Evolutionary conservation across 2,113 vertebrate genomes (phyloP).

Genomic region (Setophaga coronata): DNA sequence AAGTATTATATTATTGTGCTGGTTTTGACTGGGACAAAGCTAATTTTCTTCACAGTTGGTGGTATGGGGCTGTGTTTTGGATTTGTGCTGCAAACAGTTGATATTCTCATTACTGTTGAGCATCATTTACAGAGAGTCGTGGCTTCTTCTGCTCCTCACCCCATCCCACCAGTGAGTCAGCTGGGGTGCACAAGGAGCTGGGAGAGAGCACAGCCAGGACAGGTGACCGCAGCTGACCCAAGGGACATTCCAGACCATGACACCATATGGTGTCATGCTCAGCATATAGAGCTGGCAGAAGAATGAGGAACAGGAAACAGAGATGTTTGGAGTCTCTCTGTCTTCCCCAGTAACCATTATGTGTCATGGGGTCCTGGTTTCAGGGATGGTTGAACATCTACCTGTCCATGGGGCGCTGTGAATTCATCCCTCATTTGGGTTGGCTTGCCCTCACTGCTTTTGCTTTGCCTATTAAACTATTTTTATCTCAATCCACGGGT

Average conservation of each 20-base stretch:
- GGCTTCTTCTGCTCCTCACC: background rate
- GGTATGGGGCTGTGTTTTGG: background rate
- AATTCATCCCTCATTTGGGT: background rate
- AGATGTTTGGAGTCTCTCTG: background rate
- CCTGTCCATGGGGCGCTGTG: no score
- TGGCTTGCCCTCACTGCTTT: background rate
- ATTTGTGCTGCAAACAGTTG: background rate
- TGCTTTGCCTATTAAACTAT: background rate
- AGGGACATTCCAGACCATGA: background rate
- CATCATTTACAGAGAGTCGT: background rate
- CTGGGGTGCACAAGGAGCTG: background rate
- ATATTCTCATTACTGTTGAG: background rate
- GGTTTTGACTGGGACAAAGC: background rate
- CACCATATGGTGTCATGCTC: background rate
- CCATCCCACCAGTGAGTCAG: background rate
- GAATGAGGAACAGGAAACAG: no score
- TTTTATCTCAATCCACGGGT: background rate
- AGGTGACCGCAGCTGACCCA: background rate
- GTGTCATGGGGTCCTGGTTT: background rate
- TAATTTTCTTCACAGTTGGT: background rate
- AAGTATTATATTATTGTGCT: background rate
- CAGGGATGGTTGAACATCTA: background rate
- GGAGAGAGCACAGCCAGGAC: background rate
- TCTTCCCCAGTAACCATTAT: background rate
- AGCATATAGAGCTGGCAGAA: rapidly evolving